A percentile compares a stretch with the other conserved stretches of the same genome.
phyloP scores from a whole-genome alignment of 2,113 vertebrate genomes.

The Nothoprocta pentlandii region DNA sequence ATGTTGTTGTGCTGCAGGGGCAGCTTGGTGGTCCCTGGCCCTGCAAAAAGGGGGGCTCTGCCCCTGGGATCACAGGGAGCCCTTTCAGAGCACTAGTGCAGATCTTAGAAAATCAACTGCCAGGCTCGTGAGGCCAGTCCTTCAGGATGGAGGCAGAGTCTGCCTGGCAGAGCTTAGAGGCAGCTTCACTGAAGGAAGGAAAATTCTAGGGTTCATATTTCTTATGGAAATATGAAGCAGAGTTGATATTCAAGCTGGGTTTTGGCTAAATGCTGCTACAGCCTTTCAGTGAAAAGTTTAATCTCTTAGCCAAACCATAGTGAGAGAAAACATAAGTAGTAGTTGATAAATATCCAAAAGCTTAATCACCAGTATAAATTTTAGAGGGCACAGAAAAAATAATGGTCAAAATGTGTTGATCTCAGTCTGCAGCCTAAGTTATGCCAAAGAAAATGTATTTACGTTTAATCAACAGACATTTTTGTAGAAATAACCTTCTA shows the following conservation, averaged over 20 bases:
- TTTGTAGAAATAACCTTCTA: not conserved
- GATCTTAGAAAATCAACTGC: not conserved
- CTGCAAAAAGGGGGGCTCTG: not conserved
- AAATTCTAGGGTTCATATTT: not conserved
- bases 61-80: not conserved
- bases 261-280: conserved; percentile 22
- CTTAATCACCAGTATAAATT: conserved; percentile 35
- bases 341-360: conserved; percentile 56
- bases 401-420: conserved; percentile 31
- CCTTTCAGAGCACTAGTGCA: not conserved
- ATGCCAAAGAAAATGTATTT: conserved; percentile 49
- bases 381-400: conserved; percentile 9
- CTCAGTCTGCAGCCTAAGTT: not conserved
- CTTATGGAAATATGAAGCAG: conserved; percentile 9
- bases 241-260: not conserved
- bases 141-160: not conserved
- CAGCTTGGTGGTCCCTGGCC: not conserved
- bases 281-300: conserved; percentile 6
- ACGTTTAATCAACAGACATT: conserved; percentile 34
- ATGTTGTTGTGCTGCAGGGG: not conserved
- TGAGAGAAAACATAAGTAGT: conserved; percentile 32
- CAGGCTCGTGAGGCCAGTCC: not conserved
- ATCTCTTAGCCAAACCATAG: conserved; percentile 25
- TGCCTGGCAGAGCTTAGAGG: not conserved
- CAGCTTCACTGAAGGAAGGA: not conserved